phyloP scores from a whole-genome alignment of 1,140 invertebrate species.

The Drosophila orosa region DNA sequence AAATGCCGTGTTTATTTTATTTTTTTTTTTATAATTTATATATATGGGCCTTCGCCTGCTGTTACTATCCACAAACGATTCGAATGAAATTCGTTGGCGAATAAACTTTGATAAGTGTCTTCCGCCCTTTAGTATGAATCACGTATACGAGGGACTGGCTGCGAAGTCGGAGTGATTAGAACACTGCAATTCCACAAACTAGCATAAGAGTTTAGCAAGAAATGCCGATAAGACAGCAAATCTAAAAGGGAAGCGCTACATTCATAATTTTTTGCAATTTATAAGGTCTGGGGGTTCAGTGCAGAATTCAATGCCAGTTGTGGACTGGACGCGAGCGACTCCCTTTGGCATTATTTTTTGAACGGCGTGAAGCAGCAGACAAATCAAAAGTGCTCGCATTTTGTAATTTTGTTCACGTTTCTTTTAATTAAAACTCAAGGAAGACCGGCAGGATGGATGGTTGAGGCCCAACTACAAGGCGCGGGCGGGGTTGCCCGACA shows the following conservation, averaged over 20 bases:
- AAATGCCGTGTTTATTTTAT: no score
- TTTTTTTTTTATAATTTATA: no score
- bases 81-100: no score
- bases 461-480: conserved; percentile 9
- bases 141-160: not conserved
- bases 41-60: no score
- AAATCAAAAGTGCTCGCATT: conserved; percentile 38
- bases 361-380: conserved; percentile 1
- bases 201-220: not conserved
- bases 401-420: conserved; percentile 57
- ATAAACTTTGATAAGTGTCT: not conserved
- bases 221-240: not conserved
- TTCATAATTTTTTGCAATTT: not conserved
- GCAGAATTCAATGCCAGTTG: not conserved
- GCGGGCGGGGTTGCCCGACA: conserved; percentile 28
- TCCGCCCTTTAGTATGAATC: not conserved
- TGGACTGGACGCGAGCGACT: not conserved
- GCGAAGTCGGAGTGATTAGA: not conserved
- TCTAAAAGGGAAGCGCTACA: no score
- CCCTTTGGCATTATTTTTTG: conserved; percentile 22
- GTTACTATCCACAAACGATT: not conserved
- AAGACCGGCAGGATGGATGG: conserved; percentile 7
- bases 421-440: conserved; percentile 57
- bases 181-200: not conserved
- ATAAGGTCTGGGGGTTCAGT: not conserved